phyloP scores from a whole-genome alignment of 1,140 invertebrate genomes.

The Drosophila bifasciata region DNA sequence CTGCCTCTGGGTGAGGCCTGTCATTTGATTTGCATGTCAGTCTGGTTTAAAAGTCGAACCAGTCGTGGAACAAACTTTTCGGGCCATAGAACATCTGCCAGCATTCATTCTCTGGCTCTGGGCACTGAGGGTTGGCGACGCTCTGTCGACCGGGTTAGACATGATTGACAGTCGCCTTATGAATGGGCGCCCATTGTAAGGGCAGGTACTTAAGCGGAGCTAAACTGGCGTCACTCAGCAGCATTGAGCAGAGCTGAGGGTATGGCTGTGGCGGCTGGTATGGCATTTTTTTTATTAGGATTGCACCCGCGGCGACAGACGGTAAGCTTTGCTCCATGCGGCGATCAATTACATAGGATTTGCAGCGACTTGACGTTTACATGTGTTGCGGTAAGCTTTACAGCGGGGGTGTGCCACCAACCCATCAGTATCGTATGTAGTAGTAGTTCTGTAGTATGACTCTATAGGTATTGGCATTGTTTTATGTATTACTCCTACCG shows the following conservation, averaged over 20 bases:
- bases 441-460: too few relatives aligned
- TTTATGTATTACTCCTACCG: constrained; percentile 9
- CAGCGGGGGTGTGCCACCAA: constrained; percentile 46
- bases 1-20: constrained; percentile 50
- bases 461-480: constrained; percentile 20
- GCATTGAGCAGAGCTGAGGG: constrained; percentile 17
- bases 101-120: too few relatives aligned
- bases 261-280: too few relatives aligned
- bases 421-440: too few relatives aligned
- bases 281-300: constrained; percentile 58
- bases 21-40: constrained; percentile 72
- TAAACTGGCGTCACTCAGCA: constrained; percentile 49
- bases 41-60: constrained; percentile 39
- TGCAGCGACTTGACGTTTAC: constrained; percentile 69
- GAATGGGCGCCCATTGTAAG: constrained; percentile 75
- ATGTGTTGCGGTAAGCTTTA: constrained; percentile 76
- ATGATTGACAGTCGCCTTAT: constrained; percentile 75
- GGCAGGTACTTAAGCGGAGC: constrained; percentile 71
- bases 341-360: constrained; percentile 79
- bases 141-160: constrained; percentile 27
- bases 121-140: constrained; percentile 41
- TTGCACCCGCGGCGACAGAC: constrained; percentile 79
- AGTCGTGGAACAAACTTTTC: constrained; percentile 47
- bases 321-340: constrained; percentile 71
- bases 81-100: constrained; percentile 74